Evolutionary conservation across 2,113 vertebrate genomes (phyloP).

Genomic region (Poecilia latipinna): DNA sequence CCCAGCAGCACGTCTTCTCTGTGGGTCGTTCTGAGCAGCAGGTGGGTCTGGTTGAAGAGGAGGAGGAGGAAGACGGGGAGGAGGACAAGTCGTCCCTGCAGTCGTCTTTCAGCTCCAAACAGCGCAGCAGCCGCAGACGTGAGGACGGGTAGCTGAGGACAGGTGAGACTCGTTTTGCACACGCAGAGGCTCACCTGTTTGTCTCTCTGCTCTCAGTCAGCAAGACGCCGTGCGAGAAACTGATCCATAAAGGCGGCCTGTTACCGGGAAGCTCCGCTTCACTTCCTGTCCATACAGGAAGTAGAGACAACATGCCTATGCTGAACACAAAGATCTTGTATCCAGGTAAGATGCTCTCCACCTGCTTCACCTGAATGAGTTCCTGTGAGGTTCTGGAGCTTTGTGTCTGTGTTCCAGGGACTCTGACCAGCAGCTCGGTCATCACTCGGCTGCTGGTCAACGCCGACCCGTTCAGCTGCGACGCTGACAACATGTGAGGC

Average conservation of each 20-base stretch:
- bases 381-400: neutral
- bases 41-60: constrained; percentile 71
- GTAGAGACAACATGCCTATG: constrained; percentile 87
- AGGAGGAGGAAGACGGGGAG: constrained; percentile 79
- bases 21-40: constrained; percentile 76
- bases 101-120: constrained; percentile 78
- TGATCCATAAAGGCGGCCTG: constrained; percentile 88
- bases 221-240: constrained; percentile 90
- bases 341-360: constrained; percentile 77
- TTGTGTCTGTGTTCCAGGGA: constrained; percentile 78
- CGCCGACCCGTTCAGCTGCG: constrained; percentile 90
- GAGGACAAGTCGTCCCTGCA: constrained; percentile 79
- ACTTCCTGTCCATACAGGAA: constrained; percentile 89
- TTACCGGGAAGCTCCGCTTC: constrained; percentile 87
- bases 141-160: neutral
- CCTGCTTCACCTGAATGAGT: neutral
- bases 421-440: constrained; percentile 89
- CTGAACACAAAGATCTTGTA: constrained; percentile 92
- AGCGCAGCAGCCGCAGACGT: constrained; percentile 85
- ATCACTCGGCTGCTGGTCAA: constrained; percentile 93
- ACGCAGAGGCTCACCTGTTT: neutral
- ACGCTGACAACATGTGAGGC: constrained; percentile 94
- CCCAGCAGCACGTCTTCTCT: constrained; percentile 83
- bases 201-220: constrained; percentile 72
- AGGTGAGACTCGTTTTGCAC: neutral